These are phyloP conservation scores for Lasaia peninsularis DNA, from an alignment of 1,140 invertebrate genomes.

Conservation along the genomic window DNA sequence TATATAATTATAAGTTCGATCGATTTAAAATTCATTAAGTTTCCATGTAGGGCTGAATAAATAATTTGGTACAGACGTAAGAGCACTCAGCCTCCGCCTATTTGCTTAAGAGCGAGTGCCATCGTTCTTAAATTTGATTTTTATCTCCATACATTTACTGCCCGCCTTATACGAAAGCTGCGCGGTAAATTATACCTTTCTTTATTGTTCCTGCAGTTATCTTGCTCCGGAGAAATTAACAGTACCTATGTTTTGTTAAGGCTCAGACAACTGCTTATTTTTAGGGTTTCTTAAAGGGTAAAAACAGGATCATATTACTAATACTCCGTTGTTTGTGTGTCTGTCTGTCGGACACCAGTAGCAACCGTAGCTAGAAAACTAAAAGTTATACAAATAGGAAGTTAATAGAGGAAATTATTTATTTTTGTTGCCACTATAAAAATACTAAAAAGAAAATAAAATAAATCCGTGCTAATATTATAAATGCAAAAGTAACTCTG, in stretches of 20 bases:
- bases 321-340: too few relatives aligned
- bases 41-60: conserved; percentile 1
- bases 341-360: too few relatives aligned
- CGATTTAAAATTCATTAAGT: conserved; percentile 6
- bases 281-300: too few relatives aligned
- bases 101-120: conserved; percentile 4
- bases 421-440: too few relatives aligned
- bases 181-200: conserved; percentile 2
- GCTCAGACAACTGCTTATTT: too few relatives aligned
- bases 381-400: too few relatives aligned
- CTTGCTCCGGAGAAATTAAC: conserved; percentile 4
- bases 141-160: background rate
- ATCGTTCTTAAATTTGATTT: conserved; percentile 5
- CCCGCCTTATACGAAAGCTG: background rate
- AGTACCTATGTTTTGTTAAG: background rate
- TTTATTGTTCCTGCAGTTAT: conserved; percentile 5
- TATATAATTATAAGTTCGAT: conserved; percentile 3
- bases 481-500: too few relatives aligned
- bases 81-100: background rate
- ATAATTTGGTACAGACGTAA: background rate
- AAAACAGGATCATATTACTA: too few relatives aligned
- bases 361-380: too few relatives aligned
- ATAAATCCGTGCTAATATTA: too few relatives aligned
- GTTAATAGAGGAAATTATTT: too few relatives aligned
- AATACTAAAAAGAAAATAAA: too few relatives aligned